phyloP scores from a whole-genome alignment of 2,888 invertebrate genomes.

The Ametastegia equiseti region DNA sequence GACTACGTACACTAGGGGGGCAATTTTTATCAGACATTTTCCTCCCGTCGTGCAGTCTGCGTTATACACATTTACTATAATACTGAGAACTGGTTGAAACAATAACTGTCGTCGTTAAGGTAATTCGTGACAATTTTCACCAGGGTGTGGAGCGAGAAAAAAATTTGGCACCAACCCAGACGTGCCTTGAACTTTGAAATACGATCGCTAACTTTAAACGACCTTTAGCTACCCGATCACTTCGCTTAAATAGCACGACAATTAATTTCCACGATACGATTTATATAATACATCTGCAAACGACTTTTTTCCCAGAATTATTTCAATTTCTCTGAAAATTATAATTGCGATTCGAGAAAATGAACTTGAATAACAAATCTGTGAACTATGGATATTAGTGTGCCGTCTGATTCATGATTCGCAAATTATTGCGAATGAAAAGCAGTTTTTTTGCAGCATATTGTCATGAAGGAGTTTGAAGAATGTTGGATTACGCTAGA shows the following conservation, averaged over 20 bases:
- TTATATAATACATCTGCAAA: not conserved
- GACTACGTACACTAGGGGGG: not conserved
- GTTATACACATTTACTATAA: not conserved
- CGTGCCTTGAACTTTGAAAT: constrained; percentile 11
- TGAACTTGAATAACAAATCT: too few species aligned
- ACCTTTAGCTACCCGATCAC: not conserved
- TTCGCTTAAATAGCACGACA: not conserved
- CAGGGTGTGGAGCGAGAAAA: not conserved
- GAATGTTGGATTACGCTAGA: too few species aligned
- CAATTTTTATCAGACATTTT: not conserved
- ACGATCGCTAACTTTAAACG: constrained; percentile 10
- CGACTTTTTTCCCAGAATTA: not conserved
- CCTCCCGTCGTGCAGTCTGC: too few species aligned
- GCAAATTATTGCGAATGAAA: too few species aligned
- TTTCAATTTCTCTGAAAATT: not conserved
- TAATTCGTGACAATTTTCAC: constrained; percentile 21
- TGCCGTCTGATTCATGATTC: too few species aligned
- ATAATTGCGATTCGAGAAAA: not conserved
- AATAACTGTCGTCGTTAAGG: constrained; percentile 21
- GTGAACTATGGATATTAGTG: too few species aligned
- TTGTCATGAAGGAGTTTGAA: too few species aligned
- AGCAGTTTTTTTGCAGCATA: too few species aligned
- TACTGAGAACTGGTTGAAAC: not conserved
- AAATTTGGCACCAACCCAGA: not conserved
- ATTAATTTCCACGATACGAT: not conserved